Conservation (phyloP, 2,797 vertebrate genomes). For the Tachyglossus aculeatus region DNA sequence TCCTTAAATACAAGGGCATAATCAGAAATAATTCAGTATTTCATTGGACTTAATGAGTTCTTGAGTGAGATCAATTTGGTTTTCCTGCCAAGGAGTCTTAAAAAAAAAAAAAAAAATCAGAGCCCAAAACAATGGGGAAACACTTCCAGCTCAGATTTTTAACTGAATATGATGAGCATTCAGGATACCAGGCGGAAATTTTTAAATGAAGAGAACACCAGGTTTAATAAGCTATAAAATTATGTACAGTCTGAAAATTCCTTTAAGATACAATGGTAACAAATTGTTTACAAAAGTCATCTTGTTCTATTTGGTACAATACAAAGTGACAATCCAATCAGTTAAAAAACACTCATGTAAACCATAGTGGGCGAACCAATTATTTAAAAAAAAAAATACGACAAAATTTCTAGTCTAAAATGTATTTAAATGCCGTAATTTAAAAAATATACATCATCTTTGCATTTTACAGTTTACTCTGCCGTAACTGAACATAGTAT, state of each 20-base stretch:
- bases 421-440: constrained; percentile 31
- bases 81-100: background rate
- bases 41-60: background rate
- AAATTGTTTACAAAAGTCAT: constrained; percentile 30
- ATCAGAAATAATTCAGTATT: constrained; percentile 5
- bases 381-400: constrained; percentile 33
- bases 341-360: constrained; percentile 30
- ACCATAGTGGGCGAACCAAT: constrained; percentile 36
- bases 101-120: constrained; percentile 1
- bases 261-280: constrained; percentile 26
- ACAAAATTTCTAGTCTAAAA: constrained; percentile 35
- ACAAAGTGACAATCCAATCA: constrained; percentile 8
- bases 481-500: constrained; percentile 25
- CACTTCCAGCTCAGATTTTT: background rate
- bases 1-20: background rate
- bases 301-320: constrained; percentile 14
- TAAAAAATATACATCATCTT: constrained; percentile 52
- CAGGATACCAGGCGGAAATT: background rate
- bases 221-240: constrained; percentile 46
- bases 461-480: constrained; percentile 50
- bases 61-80: background rate
- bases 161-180: constrained; percentile 2
- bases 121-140: constrained; percentile 6
- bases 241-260: constrained; percentile 38
- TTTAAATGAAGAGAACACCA: constrained; percentile 13